Conservation (phyloP, 2,113 vertebrate genomes). For the Spizaetus ornatus region DNA sequence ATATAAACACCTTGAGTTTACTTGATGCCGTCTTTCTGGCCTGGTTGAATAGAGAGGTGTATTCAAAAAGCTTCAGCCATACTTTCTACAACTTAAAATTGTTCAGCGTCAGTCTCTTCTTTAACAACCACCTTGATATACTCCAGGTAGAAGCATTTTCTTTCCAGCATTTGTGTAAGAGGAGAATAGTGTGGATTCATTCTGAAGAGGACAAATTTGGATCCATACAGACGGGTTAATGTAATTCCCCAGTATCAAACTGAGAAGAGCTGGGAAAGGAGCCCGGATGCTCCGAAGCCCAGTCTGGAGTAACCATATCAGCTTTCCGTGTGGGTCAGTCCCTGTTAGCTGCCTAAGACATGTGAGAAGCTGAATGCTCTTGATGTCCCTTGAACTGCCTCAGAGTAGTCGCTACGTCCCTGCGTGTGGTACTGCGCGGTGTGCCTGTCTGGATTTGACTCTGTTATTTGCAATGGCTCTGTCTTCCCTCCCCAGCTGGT, state of each 20-base stretch:
- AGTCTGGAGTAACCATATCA: neutral
- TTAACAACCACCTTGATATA: neutral
- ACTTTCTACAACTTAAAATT: neutral
- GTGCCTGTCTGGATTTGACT: neutral
- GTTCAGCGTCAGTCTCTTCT: neutral
- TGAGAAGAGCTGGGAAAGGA: neutral
- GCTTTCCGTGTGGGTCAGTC: neutral
- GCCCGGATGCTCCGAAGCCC: neutral
- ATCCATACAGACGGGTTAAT: neutral
- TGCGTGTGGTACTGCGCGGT: rapidly evolving
- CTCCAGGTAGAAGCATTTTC: neutral
- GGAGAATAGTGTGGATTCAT: neutral
- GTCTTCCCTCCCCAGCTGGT: neutral
- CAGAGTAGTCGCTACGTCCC: neutral
- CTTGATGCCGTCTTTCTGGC: neutral
- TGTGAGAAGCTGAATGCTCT: neutral
- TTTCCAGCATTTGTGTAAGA: neutral
- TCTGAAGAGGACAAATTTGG: neutral
- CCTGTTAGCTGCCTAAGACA: neutral
- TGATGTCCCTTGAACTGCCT: neutral
- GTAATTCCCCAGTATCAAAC: neutral
- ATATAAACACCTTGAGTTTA: neutral
- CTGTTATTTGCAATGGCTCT: neutral
- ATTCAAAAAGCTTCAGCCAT: neutral
- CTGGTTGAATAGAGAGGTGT: neutral